Base-by-base conservation (phyloP, 2,888 invertebrate species). In the Apodemia hepburni region DNA sequence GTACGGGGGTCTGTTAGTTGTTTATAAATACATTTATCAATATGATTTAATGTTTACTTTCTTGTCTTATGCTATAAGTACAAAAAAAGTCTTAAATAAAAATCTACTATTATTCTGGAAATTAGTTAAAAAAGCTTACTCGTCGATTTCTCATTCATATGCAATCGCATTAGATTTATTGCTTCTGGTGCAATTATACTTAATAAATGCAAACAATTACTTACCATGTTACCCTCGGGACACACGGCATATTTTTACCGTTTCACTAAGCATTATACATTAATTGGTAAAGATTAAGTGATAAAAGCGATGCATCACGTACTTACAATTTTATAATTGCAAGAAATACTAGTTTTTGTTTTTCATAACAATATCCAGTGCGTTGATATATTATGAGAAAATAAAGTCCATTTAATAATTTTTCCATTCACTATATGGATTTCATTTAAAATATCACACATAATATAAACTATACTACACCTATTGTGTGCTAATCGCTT, bases 161-260 rank as follows among this genome's bases (percentile, higher is more conserved):
- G 49, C 49, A 49, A 49, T 9, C 7, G 49, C 17, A 74, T 71
- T 75, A 74, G 57, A 64, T 68, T 65, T 73, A 73, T 73, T 75
- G 72, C 69, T 72, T 71, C 76, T 74, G 73, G 75, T 74, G 77
- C 77, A 12, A 38, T 38, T 38, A 38, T 38, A 4, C 38, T 38
- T 38, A 80, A 77, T 79, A 75, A 78, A 76, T 74, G 75, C 76
- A 79, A 80, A 82, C 79, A 82, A 73, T 71, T 67, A 73, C 73
- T 38, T 73, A 75, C 71, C 67, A 71, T 67, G 64, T 63, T 71
- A 71, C 73, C 75, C 71, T 72, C 67, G 70, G 67, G 71, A 69
- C 45, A 59, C 62, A 68, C 69, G 67, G 69, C 67, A 73, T 74
- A 69, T 73, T 70, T 65, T 65, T 68, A 72, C 62, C 68, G 68